Conservation (phyloP, 2,888 invertebrate species). For the Euspilapteryx auroguttella region DNA sequence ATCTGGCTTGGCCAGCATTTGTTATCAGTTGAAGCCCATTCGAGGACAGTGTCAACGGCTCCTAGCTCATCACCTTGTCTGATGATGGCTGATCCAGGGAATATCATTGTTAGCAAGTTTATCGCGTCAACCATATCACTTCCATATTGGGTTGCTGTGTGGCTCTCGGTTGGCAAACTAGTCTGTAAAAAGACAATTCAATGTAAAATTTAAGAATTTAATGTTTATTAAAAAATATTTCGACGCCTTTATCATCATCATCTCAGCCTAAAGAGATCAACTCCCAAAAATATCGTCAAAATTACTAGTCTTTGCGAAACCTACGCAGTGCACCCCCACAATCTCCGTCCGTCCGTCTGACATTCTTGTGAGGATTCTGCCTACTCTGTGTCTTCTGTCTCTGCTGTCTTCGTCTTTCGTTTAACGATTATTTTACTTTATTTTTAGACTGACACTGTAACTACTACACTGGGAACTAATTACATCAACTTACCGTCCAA, state of each 20-base stretch:
- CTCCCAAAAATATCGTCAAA: too few relatives aligned
- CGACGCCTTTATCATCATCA: too few relatives aligned
- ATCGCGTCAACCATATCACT: constrained; percentile 67
- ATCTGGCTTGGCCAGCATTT: constrained; percentile 48
- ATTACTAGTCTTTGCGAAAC: too few relatives aligned
- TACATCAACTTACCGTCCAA: constrained; percentile 45
- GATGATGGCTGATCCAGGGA: constrained; percentile 76
- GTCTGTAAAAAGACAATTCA: constrained; percentile 22
- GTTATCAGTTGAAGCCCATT: constrained; percentile 37
- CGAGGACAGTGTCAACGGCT: constrained; percentile 52
- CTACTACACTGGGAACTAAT: too few relatives aligned
- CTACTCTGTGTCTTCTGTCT: too few relatives aligned
- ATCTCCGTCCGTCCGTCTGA: too few relatives aligned
- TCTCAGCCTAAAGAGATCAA: too few relatives aligned
- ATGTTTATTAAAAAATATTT: constrained; percentile 5
- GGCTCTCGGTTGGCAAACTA: constrained; percentile 19
- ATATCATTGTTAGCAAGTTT: constrained; percentile 67
- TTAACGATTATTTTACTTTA: too few relatives aligned
- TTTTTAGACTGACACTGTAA: too few relatives aligned
- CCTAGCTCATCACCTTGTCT: constrained; percentile 84
- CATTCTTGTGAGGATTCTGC: too few relatives aligned
- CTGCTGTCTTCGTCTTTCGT: too few relatives aligned
- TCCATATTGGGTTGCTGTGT: constrained; percentile 65
- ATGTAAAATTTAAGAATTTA: constrained; percentile 4
- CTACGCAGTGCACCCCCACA: too few relatives aligned